Evolutionary conservation across 1,140 invertebrate species (phyloP), one percentile per base, ranked within the genome.

Genomic region (Hycleus cichorii): DNA sequence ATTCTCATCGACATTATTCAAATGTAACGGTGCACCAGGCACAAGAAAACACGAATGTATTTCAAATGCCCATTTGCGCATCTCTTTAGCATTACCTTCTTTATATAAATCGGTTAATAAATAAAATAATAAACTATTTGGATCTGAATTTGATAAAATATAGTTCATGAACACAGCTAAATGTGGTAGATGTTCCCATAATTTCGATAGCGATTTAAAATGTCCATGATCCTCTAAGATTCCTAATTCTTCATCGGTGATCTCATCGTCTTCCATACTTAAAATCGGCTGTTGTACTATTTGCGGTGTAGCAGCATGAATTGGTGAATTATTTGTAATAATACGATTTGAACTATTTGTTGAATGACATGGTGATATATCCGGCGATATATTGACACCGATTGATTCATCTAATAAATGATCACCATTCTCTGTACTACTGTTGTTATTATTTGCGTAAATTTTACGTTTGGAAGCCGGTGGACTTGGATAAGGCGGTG

Each of bases 51-150:
- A 94, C 52, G 95, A 97, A 76, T 96, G 92, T 69, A 98, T 95
- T 80, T 98, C 95, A 77, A 97, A 97, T 27, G 94, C 94, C 94
- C 94, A 98, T 74, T 94, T 92, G 53, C 89, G 84, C 83, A 97
- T 79, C 70, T 95, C 91, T 76, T 94, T 94, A 39, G 82, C 82
- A 67, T 85, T 90, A 32, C 88, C 89, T 71, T 90, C 85, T 70
- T 90, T 89, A 72, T 90, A 93, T 38, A 88, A 75, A 71, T 91
- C 88, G 12, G 90, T 91, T 71, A 95, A 84, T 58, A 95, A 79
- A 75, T 93, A 92, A 74, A 95, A 95, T 57, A 95, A 82, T 73
- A 90, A 75, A 74, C 86, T 88, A 64, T 86, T 87, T 42, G 91
- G 90, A 77, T 93, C 90, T 66, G 83, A 42, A 42, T 42, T 42